Evolutionary conservation across 2,888 invertebrate genomes (phyloP), one percentile per base, ranked within the genome.

Genomic region (Mantis religiosa): DNA sequence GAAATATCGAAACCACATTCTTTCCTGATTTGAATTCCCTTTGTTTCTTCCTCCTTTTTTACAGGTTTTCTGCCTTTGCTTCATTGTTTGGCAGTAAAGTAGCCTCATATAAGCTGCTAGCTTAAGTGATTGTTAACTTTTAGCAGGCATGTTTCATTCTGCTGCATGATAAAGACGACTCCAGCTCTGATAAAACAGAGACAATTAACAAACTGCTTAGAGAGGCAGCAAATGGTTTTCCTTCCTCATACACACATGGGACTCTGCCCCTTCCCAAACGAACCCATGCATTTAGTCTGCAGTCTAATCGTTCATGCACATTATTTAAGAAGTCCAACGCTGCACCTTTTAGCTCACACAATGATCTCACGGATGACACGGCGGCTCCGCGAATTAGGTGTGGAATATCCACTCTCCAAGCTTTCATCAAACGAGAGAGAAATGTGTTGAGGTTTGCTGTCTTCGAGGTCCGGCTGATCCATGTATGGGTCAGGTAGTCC

Each of bases 341-440:
- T 34, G 82, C n/a, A 87, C 28, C 25, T 85, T 85, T 47, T 15
- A 7, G 28, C 47, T 95, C 95, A 97, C 92, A 98, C 98, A 93
- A 98, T 98, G 93, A 98, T 98, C 94, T 98, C 98, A 92, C 98
- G 96, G 92, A 98, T 98, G 93, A 98, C 98, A 93, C 98, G 95
- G 91, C 98, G 96, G 92, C 97, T 97, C 93, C 98, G 96, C 92
- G 98, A 98, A 94, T 98, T 98, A 90, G 98, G 98, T 91, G 98
- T 98, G 91, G 98, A 98, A 94, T 98, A 98, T 88, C 98, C 98
- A 90, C 98, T 98, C 94, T 98, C 98, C 88, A 98, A 95, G 91
- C 97, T 98, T 94, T 98, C 98, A 94, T 98, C 98, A 94, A 98
- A 98, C 93, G 97, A 97, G 91, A 98, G 95, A 90, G 97, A 97